Evolutionary conservation across 53 echinoderm and acorn worm genomes (phyloP).

Genomic region (Patiria pectinifera): DNA sequence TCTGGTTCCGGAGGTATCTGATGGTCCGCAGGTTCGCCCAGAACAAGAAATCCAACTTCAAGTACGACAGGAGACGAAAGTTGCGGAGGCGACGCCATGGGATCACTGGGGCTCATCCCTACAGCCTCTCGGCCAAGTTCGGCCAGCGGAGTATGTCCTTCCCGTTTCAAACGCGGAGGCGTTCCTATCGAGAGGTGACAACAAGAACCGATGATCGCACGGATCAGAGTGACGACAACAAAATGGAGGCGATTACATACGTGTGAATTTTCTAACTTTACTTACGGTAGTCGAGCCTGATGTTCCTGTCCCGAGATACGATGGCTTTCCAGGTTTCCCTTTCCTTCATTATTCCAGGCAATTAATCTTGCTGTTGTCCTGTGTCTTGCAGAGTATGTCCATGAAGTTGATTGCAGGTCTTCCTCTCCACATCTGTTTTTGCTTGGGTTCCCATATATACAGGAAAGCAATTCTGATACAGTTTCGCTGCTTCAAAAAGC

Average conservation of each 20-base stretch:
- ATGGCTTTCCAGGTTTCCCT: too few relatives aligned
- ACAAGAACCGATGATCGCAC: not conserved
- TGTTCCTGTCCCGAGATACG: too few relatives aligned
- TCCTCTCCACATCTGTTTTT: too few relatives aligned
- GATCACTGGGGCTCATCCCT: not conserved
- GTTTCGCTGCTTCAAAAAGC: too few relatives aligned
- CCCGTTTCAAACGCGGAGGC: not conserved
- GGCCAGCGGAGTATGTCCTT: slow-evolving; percentile 9
- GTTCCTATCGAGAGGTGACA: not conserved
- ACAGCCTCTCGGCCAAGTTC: not conserved
- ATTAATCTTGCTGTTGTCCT: too few relatives aligned
- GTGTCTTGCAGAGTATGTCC: too few relatives aligned
- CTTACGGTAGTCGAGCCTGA: too few relatives aligned
- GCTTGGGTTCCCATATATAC: too few relatives aligned
- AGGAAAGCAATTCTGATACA: too few relatives aligned
- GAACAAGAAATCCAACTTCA: slow-evolving; percentile 23
- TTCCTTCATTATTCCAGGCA: too few relatives aligned
- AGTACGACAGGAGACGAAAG: slow-evolving; percentile 11
- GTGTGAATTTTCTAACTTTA: not conserved
- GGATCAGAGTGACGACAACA: not conserved
- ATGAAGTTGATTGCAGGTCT: too few relatives aligned
- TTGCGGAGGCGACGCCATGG: slow-evolving; percentile 10
- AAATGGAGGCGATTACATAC: not conserved
- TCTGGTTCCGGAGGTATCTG: slow-evolving; percentile 25
- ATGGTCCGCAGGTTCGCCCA: slow-evolving; percentile 14